Base-by-base conservation (phyloP, 2,888 invertebrate species). In the Ennomos erosarius region DNA sequence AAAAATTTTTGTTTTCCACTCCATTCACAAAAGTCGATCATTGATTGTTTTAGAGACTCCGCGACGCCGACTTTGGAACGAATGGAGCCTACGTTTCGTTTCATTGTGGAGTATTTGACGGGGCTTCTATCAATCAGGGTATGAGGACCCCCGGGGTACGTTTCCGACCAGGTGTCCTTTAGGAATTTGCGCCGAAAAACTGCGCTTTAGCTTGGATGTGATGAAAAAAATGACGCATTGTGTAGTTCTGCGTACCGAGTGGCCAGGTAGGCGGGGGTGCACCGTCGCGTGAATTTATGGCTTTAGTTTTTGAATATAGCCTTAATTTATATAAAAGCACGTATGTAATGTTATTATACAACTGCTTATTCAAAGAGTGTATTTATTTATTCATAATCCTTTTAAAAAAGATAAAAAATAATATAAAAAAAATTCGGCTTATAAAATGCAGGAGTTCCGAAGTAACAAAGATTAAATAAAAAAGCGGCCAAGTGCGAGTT, bases 141-240 rank as follows among this genome's bases (percentile, higher is more conserved):
- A 55, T 79, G 65, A 67, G 83, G 87, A 87, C 90, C 92, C 92
- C 91, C 84, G 87, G 88, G 91, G 90, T 76, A 79, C 84, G 84
- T 88, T 91, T 92, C 91, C 91, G 91, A 90, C 91, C 92, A 92
- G 91, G 92, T 92, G 91, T 87, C 81, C 84, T 83, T 87, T 84
- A 85, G 92, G 90, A 90, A 90, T 91, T 90, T 85, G 88, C 80
- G 77, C 85, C 88, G 88, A 89, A 87, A 88, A 87, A 88, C 82
- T 87, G 84, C 85, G 88, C 85, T 88, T 86, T 84, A 84, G 80
- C 76, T 79, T 81, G 78, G 81, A 73, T 74, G 65, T 71, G 62
- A 58, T 61, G 73, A 89, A 90, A 90, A 90, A 88, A 85, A 75
- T 79, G 78, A 81, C 79, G 82, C 73, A 85, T 92, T 92, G 91